Evolutionary conservation across 2,888 invertebrate genomes (phyloP).

Genomic region (Tinea semifulvella): DNA sequence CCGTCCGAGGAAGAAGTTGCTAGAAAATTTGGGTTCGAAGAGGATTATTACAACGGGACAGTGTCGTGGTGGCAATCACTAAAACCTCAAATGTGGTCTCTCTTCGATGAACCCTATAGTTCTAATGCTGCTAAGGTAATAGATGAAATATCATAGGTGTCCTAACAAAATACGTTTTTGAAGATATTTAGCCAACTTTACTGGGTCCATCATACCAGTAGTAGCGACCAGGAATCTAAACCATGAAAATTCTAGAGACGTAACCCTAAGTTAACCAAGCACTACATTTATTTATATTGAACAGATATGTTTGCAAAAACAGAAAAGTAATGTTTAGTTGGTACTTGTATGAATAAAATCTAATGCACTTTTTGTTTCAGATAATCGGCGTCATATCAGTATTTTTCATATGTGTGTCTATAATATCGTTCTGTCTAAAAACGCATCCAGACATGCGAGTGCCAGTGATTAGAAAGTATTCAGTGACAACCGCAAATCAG

Average conservation of each 20-base stretch:
- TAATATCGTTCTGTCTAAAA: slow-evolving; percentile 99
- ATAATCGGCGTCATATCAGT: slow-evolving; percentile 98
- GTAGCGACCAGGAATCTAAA: too few relatives aligned
- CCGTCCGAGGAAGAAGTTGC: slow-evolving; percentile 98
- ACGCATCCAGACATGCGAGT: slow-evolving; percentile 99
- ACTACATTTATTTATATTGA: too few relatives aligned
- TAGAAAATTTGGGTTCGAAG: slow-evolving; percentile 96
- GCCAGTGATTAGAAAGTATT: slow-evolving; percentile 84
- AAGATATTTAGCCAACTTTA: too few relatives aligned
- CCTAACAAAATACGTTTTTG: too few relatives aligned
- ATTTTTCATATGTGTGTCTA: slow-evolving; percentile 99
- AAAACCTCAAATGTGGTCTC: slow-evolving; percentile 98
- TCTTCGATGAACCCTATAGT: slow-evolving; percentile 99
- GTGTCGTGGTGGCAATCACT: slow-evolving; percentile 96
- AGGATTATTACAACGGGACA: slow-evolving; percentile 90
- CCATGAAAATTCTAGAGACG: too few relatives aligned
- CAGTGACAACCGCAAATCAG: slow-evolving; percentile 79
- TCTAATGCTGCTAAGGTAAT: slow-evolving; percentile 95
- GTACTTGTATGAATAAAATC: too few relatives aligned
- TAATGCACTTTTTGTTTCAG: slow-evolving; percentile 69
- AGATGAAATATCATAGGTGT: too few relatives aligned
- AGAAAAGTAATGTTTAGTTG: too few relatives aligned
- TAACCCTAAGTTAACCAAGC: too few relatives aligned
- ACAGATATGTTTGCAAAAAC: too few relatives aligned
- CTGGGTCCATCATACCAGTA: too few relatives aligned